Evolutionary conservation across 23 tunicate species (phyloP).

Genomic region (Trididemnum nubilum): DNA sequence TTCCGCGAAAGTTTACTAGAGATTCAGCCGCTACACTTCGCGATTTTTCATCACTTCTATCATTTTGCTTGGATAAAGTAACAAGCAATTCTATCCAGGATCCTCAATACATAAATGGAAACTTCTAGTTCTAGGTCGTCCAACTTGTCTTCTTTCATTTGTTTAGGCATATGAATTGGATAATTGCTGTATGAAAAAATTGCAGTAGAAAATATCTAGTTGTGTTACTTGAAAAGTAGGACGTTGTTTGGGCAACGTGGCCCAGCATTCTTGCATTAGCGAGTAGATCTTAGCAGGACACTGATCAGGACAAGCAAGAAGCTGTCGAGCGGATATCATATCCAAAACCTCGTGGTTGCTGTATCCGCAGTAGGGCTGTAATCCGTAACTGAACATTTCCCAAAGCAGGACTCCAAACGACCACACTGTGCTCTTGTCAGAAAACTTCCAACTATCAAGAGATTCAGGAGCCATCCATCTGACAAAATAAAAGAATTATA

Average conservation of each 20-base stretch:
- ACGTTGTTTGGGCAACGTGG: constrained; percentile 39
- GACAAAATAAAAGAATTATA: neutral
- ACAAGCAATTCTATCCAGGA: too few species aligned
- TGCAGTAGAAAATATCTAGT: too few species aligned
- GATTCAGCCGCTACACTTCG: too few species aligned
- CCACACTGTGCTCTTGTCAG: constrained; percentile 80
- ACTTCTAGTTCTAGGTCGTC: too few species aligned
- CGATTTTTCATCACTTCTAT: too few species aligned
- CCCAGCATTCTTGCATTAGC: constrained; percentile 95
- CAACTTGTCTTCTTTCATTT: too few species aligned
- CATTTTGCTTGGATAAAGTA: too few species aligned
- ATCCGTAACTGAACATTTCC: constrained; percentile 90
- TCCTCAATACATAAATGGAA: too few species aligned
- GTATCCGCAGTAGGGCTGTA: constrained; percentile 96
- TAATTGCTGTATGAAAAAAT: too few species aligned
- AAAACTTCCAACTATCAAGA: constrained; percentile 63
- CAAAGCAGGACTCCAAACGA: constrained; percentile 90
- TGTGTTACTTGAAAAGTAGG: constrained; percentile 72
- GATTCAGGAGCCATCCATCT: constrained; percentile 98
- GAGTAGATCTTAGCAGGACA: constrained; percentile 89
- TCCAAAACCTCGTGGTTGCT: constrained; percentile 94
- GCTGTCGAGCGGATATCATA: constrained; percentile 65
- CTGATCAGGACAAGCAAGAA: constrained; percentile 86
- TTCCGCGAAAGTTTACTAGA: too few species aligned
- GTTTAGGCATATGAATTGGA: too few species aligned